phyloP scores from a whole-genome alignment of 2,888 invertebrate species.

The Opisthograptis luteolata region DNA sequence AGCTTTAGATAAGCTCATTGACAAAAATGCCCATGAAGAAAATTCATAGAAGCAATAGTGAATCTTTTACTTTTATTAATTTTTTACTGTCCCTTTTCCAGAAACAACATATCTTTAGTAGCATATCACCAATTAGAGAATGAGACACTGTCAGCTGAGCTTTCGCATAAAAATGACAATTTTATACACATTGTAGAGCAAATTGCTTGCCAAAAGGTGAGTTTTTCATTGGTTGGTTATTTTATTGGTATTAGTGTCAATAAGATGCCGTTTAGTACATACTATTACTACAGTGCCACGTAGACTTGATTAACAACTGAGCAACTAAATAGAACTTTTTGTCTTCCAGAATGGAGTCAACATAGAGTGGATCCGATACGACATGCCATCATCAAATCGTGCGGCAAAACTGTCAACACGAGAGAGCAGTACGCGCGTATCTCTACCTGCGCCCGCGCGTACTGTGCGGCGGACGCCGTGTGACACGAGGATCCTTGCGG shows the following conservation, averaged over 20 bases:
- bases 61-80: too few species aligned
- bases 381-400: slow-evolving; percentile 87
- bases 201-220: slow-evolving; percentile 84
- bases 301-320: too few species aligned
- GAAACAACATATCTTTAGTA: slow-evolving; percentile 88
- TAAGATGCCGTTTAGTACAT: too few species aligned
- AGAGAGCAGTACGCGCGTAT: slow-evolving; percentile 82
- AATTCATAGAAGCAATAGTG: too few species aligned
- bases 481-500: slow-evolving; percentile 90
- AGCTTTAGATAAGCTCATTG: too few species aligned
- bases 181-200: slow-evolving; percentile 92
- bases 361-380: slow-evolving; percentile 88
- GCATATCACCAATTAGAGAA: slow-evolving; percentile 94
- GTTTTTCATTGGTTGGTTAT: not conserved
- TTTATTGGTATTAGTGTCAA: not conserved
- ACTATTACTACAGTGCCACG: too few species aligned
- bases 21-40: too few species aligned
- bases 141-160: slow-evolving; percentile 92
- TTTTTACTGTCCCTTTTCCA: slow-evolving; percentile 58
- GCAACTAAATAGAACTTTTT: not conserved
- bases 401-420: slow-evolving; percentile 72
- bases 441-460: slow-evolving; percentile 81
- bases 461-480: slow-evolving; percentile 73
- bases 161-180: slow-evolving; percentile 89
- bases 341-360: slow-evolving; percentile 63